Percentiles rank a stretch among this genome's conserved stretches.
Evolutionary conservation across 2,888 invertebrate genomes (phyloP).

Genomic region (Thecophora atra): DNA sequence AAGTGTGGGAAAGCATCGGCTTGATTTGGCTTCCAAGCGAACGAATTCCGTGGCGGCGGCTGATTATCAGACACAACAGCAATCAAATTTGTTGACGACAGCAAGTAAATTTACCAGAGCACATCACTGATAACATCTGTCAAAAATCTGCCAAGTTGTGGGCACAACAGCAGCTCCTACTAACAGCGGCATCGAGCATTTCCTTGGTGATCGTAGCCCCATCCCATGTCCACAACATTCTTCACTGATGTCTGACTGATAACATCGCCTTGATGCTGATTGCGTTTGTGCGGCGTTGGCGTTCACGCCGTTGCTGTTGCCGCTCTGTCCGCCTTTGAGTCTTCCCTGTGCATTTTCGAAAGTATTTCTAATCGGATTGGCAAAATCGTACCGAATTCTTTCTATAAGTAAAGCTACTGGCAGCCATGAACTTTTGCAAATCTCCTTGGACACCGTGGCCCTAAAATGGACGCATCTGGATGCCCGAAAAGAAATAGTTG

Average conservation of each 20-base stretch:
- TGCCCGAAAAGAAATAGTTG: too few relatives aligned
- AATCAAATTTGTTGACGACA: constrained; percentile 1
- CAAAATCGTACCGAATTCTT: constrained; percentile 47
- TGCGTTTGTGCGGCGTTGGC: not conserved
- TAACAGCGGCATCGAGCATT: not conserved
- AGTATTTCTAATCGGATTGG: constrained; percentile 55
- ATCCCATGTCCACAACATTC: too few relatives aligned
- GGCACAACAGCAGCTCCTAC: constrained; percentile 24
- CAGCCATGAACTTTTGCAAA: constrained; percentile 52
- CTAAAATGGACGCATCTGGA: too few relatives aligned
- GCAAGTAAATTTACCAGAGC: constrained; percentile 36
- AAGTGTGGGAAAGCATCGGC: not conserved
- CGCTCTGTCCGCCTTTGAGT: not conserved
- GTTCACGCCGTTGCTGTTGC: not conserved
- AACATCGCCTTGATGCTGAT: constrained; percentile 10
- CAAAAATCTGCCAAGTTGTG: constrained; percentile 29
- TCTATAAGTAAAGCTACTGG: not conserved
- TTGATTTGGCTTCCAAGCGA: not conserved
- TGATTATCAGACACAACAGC: constrained; percentile 25
- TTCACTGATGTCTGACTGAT: constrained; percentile 16
- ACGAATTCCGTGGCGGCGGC: constrained; percentile 3
- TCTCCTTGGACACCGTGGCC: too few relatives aligned
- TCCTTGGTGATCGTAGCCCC: not conserved
- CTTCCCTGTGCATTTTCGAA: not conserved
- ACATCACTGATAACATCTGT: constrained; percentile 39